Conservation (phyloP, 2,113 vertebrate genomes). For the Lepidothrix coronata region DNA sequence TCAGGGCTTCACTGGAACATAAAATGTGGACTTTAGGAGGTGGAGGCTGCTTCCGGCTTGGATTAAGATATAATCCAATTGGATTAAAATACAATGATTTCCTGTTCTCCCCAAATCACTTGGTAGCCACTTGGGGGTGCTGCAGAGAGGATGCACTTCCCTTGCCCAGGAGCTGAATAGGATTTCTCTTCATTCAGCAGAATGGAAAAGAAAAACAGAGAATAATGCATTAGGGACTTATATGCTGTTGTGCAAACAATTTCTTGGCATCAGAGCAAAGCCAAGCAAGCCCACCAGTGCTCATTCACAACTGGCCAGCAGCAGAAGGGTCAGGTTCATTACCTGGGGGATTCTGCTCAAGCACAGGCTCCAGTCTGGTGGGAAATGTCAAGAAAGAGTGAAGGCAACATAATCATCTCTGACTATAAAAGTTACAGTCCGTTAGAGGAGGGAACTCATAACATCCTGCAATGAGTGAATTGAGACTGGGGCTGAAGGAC, state of each 20-base stretch:
- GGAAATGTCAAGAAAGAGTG: neutral
- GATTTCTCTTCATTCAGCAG: neutral
- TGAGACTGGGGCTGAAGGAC: neutral
- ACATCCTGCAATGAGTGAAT: neutral
- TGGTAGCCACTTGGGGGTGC: neutral
- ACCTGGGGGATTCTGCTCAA: neutral
- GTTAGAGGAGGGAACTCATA: neutral
- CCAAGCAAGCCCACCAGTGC: neutral
- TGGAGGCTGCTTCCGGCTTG: neutral
- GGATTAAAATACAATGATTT: neutral
- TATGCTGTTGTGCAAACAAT: neutral
- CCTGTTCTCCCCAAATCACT: neutral
- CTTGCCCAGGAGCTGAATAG: neutral
- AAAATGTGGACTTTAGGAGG: neutral
- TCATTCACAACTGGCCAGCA: neutral
- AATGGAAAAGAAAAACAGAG: neutral
- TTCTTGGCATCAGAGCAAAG: slow-evolving; percentile 17
- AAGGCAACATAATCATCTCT: neutral
- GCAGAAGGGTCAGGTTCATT: neutral
- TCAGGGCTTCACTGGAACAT: neutral
- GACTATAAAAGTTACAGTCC: neutral
- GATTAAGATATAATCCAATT: neutral
- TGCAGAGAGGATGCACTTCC: neutral
- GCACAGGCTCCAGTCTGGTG: neutral
- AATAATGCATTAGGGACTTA: neutral